A percentile compares a stretch with the other conserved stretches of the same genome.
phyloP scores from a whole-genome alignment of 2,888 invertebrate species.

The Zhuqinia jingwanae region DNA sequence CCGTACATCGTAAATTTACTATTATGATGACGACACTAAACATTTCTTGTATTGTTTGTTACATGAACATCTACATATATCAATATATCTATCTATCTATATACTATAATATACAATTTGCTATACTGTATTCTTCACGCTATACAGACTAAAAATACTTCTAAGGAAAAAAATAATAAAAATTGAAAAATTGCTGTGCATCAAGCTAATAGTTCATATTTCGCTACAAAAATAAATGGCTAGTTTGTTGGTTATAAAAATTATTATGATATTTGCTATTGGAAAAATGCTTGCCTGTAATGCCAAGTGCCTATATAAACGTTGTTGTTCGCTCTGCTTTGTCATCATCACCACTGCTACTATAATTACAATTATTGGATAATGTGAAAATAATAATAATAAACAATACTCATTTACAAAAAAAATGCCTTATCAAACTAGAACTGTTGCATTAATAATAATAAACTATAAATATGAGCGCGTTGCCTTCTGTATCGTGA shows the following conservation, averaged over 20 bases:
- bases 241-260: background rate
- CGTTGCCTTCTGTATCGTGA: conserved; percentile 66
- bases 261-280: conserved; percentile 9
- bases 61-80: too few relatives aligned
- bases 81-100: too few relatives aligned
- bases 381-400: background rate
- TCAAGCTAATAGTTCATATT: conserved; percentile 6
- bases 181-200: background rate
- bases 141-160: conserved; percentile 13
- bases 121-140: background rate
- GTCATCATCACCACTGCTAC: conserved; percentile 31
- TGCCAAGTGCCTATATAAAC: conserved; percentile 60
- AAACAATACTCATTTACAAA: conserved; percentile 65
- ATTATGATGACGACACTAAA: background rate
- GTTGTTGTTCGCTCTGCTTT: conserved; percentile 55
- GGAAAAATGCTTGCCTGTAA: conserved; percentile 62
- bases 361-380: background rate
- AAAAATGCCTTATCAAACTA: conserved; percentile 52
- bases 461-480: conserved; percentile 8
- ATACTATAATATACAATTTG: too few relatives aligned
- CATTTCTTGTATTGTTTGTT: conserved; percentile 27
- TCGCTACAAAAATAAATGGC: background rate
- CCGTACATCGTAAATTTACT: background rate
- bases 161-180: background rate
- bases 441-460: conserved; percentile 25